Percentiles rank a stretch among this genome's conserved stretches.
Conservation (phyloP, 2,888 invertebrate genomes). For the Mythimna impura region DNA sequence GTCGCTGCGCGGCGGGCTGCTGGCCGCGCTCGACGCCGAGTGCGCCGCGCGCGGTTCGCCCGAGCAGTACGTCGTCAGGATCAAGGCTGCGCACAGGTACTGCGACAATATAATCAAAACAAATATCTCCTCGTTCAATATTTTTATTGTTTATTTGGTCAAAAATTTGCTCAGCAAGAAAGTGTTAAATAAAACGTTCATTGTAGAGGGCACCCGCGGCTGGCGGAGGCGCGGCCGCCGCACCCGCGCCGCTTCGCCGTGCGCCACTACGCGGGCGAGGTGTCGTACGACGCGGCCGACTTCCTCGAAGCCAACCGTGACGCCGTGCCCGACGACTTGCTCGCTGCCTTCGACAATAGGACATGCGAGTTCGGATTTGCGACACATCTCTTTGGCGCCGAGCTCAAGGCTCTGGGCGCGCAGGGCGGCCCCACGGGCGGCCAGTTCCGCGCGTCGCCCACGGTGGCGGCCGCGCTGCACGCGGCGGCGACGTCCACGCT, state of each 20-base stretch:
- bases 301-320: conserved; percentile 98
- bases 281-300: conserved; percentile 96
- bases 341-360: conserved; percentile 97
- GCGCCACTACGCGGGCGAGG: conserved; percentile 94
- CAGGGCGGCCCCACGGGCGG: conserved; percentile 88
- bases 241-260: conserved; percentile 96
- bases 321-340: conserved; percentile 97
- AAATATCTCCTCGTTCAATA: not conserved
- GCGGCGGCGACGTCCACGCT: conserved; percentile 96
- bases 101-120: too few relatives aligned
- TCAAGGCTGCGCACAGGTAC: conserved; percentile 80
- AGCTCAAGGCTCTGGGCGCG: conserved; percentile 93
- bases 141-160: not conserved
- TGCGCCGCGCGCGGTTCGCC: conserved; percentile 95
- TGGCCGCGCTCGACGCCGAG: conserved; percentile 98
- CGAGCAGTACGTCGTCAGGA: conserved; percentile 82
- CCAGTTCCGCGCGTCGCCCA: conserved; percentile 97
- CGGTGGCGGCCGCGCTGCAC: conserved; percentile 94
- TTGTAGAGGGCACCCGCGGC: conserved; percentile 94
- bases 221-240: conserved; percentile 94
- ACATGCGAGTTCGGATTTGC: conserved; percentile 99
- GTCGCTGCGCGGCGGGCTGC: conserved; percentile 96
- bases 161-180: not conserved
- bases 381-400: conserved; percentile 98
- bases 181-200: not conserved